Evolutionary conservation across 2,113 vertebrate species (phyloP), one percentile per base, ranked within the genome.

Genomic region (Fukomys damarensis): DNA sequence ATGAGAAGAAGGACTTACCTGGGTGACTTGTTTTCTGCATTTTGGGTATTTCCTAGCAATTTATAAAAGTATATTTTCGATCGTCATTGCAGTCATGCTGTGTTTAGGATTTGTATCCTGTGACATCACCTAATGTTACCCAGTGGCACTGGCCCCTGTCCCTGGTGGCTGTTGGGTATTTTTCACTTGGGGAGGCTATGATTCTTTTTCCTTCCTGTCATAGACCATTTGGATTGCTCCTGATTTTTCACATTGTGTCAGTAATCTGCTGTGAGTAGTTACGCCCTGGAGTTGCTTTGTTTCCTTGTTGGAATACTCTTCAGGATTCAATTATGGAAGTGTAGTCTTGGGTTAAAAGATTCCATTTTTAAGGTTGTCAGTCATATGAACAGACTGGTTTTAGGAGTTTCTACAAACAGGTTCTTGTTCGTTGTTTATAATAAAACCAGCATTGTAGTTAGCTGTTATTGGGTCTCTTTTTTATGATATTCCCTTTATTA

Each of bases 131-230:
- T 12, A 6, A 9, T 16, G 11, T 22, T 30, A 6, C 74, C 49
- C 6, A 19, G 0, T 3, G 3, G 41, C 61, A 0, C 30, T 65
- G 7, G 59, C 9, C 32, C 0, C 0, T 1, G 0, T 49, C 30
- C 0, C 59, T 0, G 9, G 4, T 16, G 46, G 38, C 66, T 28
- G 7, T 14, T 0, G 16, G 70, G 9, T 61, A 8, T 17, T 52
- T 88, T 52, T n/a, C 66, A 0, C 7, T 16, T 3, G 43, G 2
- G 24, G 38, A 52, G 52, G 7, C 30, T 26, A 3, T 24, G 54
- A 38, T 10, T 41, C 49, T 49, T 66, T 61, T 54, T 30, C 58
- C 35, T 43, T 46, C 52, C 49, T 30, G 0, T 63, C 17, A 0
- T 9, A 5, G 32, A 3, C 46, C 4, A 0, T n/a, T 26, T 16